Base-by-base conservation (phyloP, 2,113 vertebrate genomes). In the Microcebus jonahi region DNA sequence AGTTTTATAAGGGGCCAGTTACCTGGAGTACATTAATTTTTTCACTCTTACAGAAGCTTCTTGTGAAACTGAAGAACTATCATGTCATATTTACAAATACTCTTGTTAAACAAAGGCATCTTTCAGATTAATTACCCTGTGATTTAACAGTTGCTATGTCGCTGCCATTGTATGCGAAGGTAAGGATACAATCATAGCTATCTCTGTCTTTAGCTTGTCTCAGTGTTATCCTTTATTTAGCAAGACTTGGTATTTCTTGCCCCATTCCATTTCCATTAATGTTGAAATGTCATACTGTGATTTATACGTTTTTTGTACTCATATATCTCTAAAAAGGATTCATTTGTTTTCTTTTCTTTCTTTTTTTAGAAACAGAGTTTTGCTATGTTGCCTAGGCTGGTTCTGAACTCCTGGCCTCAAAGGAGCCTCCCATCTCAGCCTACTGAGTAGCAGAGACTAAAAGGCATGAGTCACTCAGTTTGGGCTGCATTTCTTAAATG, bases 131-230 rank as follows among this genome's bases (percentile, higher is more conserved):
- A 80, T 91, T 71, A 31, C 23, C 34, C 23, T 34, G 77, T 84
- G 53, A 96, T 96, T 96, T 96, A 81, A 61, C 36, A 20, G 91
- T 88, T 94, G 70, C 86, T 85, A 65, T 79, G 93, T 61, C 67
- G 45, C 29, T 97, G 75, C 75, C 73, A 83, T 79, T 84, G 57
- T 86, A 18, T 57, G 67, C 36, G 31, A 85, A 91, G 6, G 31
- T 68, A 25, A 86, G 0, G 18, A 31, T 86, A 80, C 25, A 94
- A 71, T 80, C 80, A 86, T 42, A 53, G 25, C 14, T 79, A 34
- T 71, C 65, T 48, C 59, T 61, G 39, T 15, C 3, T 75, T n/a
- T 75, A n/a, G 50, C 48, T 3, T 5, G 13, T 87, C 68, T 94
- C 65, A 34, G 39, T 65, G 53, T 70, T 80, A 77, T n/a, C 57